Percentiles rank a stretch among this genome's conserved stretches.
Conservation (phyloP, 2,113 vertebrate species). For the Gallinago undulata region DNA sequence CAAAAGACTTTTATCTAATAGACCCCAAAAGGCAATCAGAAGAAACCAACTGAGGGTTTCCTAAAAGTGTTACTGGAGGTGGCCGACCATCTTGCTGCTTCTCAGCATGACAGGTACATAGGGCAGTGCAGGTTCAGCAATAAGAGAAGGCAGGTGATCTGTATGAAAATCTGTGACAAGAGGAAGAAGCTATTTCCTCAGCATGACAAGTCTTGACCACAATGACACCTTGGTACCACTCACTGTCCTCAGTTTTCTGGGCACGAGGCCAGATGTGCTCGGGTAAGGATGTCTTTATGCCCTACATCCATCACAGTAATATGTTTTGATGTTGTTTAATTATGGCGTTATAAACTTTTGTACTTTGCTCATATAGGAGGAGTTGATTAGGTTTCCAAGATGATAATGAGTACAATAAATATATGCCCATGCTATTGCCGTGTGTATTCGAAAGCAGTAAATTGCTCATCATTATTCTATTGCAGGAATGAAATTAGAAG, state of each 20-base stretch:
- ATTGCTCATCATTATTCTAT: conserved; percentile 37
- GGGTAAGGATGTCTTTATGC: background rate
- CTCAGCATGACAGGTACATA: background rate
- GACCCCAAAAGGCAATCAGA: background rate
- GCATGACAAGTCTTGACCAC: background rate
- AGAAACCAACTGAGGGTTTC: background rate
- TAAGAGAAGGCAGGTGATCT: background rate
- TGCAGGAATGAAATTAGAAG: conserved; percentile 26
- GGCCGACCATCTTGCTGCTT: background rate
- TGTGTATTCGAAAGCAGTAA: conserved; percentile 21
- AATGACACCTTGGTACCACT: background rate
- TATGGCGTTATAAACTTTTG: background rate
- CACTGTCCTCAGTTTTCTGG: background rate
- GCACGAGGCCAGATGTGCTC: background rate
- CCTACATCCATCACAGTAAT: background rate
- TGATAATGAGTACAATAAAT: conserved; percentile 46
- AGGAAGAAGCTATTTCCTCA: background rate
- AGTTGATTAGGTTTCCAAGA: conserved; percentile 10
- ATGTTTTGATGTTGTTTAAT: conserved; percentile 10
- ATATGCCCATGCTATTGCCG: background rate
- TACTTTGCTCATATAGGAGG: background rate
- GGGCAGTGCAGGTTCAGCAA: background rate
- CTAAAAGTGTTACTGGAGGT: background rate
- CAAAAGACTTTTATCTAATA: background rate
- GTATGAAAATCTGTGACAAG: background rate